Evolutionary conservation across 2,888 invertebrate species (phyloP), one percentile per base, ranked within the genome.

Genomic region (Criorhina ranunculi): DNA sequence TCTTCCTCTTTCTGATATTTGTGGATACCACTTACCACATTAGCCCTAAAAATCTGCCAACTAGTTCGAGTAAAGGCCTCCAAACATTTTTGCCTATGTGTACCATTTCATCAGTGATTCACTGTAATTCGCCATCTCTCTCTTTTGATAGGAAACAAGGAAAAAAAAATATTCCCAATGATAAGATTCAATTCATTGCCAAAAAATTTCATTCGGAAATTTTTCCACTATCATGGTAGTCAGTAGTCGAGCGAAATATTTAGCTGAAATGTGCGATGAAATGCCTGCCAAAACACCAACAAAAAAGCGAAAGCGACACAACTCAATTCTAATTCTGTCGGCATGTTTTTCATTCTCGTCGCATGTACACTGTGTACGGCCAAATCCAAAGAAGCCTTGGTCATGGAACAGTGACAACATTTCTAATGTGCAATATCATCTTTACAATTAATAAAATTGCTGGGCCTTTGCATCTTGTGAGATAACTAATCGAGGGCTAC

Each of bases 371-470:
- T n/a, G n/a, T n/a, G n/a, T n/a, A n/a, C n/a, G n/a, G n/a, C n/a
- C n/a, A 15, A 37, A 24, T 1, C n/a, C 8, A 37, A 57, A 42
- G 53, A 59, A 51, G 12, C 51, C 31, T 70, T 64, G 49, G 40
- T 62, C 67, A 60, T 75, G 57, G 60, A 77, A 66, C 59, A 24
- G 42, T 64, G 70, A 77, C 77, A 75, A 19, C 80, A 67, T 40
- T 44, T 73, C 35, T 33, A 66, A 64, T 57, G 31, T 66, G 66
- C 66, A 53, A 17, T 73, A 53, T 29, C 53, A 79, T 37, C n/a
- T 78, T 46, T 17, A 9, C 15, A 59, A 29, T 33, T 40, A 49
- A 64, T 64, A 57, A 72, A 78, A 37, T 15, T 8, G 15, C 35
- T 42, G 31, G 33, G 24, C 24, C 24, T 24, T 55, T 53, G 19